Evolutionary conservation across 2,888 invertebrate species (phyloP).

Genomic region (Digitonthophagus gazella): DNA sequence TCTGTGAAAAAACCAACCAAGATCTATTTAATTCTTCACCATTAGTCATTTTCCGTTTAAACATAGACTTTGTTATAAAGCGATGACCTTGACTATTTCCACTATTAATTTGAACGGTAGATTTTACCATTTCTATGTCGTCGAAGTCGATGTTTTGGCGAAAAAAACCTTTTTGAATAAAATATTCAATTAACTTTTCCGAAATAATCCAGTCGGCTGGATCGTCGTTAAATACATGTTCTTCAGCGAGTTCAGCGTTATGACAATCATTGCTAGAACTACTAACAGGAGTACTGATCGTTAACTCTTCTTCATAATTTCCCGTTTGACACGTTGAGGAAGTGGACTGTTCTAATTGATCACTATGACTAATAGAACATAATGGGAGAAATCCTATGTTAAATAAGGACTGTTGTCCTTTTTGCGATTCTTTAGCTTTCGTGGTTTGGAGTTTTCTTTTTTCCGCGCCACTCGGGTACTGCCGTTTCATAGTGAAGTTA

Average conservation of each 20-base stretch:
- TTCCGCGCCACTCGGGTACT: neutral
- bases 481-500: no score
- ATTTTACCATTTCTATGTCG: neutral
- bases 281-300: neutral
- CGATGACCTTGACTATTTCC: neutral
- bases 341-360: neutral
- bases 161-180: neutral
- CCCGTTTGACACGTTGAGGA: neutral
- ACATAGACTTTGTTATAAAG: constrained; percentile 1
- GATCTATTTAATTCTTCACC: neutral
- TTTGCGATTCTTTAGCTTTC: neutral
- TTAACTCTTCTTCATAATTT: neutral
- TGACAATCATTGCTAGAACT: neutral
- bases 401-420: neutral
- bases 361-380: neutral
- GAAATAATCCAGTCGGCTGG: neutral
- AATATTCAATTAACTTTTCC: neutral
- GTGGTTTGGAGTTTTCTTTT: neutral
- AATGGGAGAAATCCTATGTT: neutral
- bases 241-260: neutral
- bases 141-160: neutral
- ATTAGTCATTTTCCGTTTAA: neutral
- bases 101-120: neutral
- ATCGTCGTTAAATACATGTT: neutral
- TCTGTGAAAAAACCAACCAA: neutral